phyloP scores from a whole-genome alignment of 2,797 vertebrate genomes.

The Spinibarbus caldwelli region DNA sequence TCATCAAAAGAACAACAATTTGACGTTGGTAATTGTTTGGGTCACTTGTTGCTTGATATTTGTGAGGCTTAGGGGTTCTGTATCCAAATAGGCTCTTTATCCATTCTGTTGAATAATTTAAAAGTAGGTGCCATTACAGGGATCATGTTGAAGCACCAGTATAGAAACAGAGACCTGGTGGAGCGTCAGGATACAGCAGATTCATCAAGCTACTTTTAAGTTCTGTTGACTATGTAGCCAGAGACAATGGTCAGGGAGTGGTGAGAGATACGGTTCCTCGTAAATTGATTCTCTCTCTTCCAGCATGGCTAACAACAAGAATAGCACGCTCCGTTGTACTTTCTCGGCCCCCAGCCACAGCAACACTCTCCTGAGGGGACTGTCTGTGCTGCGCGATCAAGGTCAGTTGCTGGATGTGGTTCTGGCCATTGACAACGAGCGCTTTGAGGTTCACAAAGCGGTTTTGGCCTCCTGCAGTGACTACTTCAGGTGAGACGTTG shows the following conservation, averaged over 20 bases:
- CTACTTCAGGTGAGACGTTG: slow-evolving; percentile 91
- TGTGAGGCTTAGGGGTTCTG: background rate
- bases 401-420: slow-evolving; percentile 95
- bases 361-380: slow-evolving; percentile 89
- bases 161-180: slow-evolving; percentile 36
- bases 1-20: background rate
- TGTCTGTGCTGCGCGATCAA: slow-evolving; percentile 88
- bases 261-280: slow-evolving; percentile 31
- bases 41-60: background rate
- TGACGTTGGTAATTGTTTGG: background rate
- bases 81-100: slow-evolving; percentile 20
- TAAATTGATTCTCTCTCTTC: slow-evolving; percentile 65
- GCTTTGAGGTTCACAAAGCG: slow-evolving; percentile 94
- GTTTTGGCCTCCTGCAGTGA: slow-evolving; percentile 98
- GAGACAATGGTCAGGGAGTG: slow-evolving; percentile 9
- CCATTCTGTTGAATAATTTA: slow-evolving; percentile 53
- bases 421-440: slow-evolving; percentile 90
- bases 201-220: slow-evolving; percentile 19
- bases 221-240: slow-evolving; percentile 31
- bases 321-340: slow-evolving; percentile 88
- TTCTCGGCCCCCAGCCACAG: slow-evolving; percentile 96
- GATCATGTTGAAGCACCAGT: slow-evolving; percentile 15
- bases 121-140: slow-evolving; percentile 24
- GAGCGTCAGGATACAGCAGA: slow-evolving; percentile 13
- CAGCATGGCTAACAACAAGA: slow-evolving; percentile 96